Evolutionary conservation across 1,140 invertebrate genomes (phyloP).

Genomic region (Bombus turneri): DNA sequence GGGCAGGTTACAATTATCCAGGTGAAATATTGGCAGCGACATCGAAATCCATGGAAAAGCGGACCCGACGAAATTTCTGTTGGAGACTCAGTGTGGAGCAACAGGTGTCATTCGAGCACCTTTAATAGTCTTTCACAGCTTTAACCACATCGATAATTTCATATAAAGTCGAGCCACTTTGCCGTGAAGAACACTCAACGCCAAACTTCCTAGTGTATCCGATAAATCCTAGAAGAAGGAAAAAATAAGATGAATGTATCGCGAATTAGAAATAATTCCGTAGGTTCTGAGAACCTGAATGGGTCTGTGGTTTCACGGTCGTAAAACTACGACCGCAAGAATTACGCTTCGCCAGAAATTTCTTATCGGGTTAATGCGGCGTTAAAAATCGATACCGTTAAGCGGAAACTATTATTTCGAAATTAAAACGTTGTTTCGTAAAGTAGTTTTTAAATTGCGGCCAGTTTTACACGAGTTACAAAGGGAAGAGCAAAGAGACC

Average conservation of each 20-base stretch:
- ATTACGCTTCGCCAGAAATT: background rate
- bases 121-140: constrained; percentile 2
- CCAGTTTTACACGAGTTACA: background rate
- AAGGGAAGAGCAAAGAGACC: no score
- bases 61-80: background rate
- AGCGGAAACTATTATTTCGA: background rate
- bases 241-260: no score
- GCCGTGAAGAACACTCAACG: background rate
- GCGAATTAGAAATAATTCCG: no score
- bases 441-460: background rate
- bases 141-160: constrained; percentile 11
- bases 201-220: background rate
- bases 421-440: background rate
- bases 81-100: background rate
- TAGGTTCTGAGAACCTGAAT: no score
- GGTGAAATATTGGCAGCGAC: background rate
- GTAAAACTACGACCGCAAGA: background rate
- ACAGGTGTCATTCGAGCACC: constrained; percentile 44
- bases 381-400: background rate
- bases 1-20: constrained; percentile 7
- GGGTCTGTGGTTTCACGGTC: background rate
- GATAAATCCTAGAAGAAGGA: no score
- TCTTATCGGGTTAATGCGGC: background rate
- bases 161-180: background rate
- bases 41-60: background rate